Conservation (phyloP, 2,113 vertebrate genomes). For the Struthidea cinerea region DNA sequence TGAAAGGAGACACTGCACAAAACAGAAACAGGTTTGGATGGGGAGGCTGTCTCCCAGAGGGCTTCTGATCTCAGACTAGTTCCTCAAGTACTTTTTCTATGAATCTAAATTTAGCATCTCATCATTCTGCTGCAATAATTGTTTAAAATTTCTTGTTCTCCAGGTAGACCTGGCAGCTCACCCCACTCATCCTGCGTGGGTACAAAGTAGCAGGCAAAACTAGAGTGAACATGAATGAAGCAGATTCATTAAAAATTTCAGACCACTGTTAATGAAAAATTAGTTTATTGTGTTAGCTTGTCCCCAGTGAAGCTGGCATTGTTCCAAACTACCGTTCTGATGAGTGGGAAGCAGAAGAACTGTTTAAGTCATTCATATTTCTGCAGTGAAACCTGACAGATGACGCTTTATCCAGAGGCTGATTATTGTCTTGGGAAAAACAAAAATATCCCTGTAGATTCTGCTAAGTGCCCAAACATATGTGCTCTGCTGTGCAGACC, state of each 20-base stretch:
- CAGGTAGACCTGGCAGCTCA: not conserved
- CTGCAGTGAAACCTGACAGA: not conserved
- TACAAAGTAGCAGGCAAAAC: not conserved
- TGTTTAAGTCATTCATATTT: not conserved
- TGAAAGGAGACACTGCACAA: not conserved
- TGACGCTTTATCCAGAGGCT: not conserved
- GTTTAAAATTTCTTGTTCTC: not conserved
- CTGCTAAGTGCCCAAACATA: not conserved
- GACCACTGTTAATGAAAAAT: not conserved
- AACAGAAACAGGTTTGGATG: not conserved
- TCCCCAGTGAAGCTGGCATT: not conserved
- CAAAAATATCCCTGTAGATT: not conserved
- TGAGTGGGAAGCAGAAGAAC: not conserved
- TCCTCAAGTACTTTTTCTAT: not conserved
- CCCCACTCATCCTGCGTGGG: not conserved
- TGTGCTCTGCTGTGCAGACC: not conserved
- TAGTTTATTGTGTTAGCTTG: not conserved
- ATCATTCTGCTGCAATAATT: not conserved
- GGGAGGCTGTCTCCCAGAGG: not conserved
- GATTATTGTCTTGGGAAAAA: not conserved
- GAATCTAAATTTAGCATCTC: not conserved
- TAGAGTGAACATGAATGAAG: not conserved
- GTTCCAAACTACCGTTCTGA: not conserved
- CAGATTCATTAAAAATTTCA: not conserved
- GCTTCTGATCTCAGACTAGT: not conserved